phyloP scores from a whole-genome alignment of 1,140 invertebrate genomes.

The Eciton burchellii region DNA sequence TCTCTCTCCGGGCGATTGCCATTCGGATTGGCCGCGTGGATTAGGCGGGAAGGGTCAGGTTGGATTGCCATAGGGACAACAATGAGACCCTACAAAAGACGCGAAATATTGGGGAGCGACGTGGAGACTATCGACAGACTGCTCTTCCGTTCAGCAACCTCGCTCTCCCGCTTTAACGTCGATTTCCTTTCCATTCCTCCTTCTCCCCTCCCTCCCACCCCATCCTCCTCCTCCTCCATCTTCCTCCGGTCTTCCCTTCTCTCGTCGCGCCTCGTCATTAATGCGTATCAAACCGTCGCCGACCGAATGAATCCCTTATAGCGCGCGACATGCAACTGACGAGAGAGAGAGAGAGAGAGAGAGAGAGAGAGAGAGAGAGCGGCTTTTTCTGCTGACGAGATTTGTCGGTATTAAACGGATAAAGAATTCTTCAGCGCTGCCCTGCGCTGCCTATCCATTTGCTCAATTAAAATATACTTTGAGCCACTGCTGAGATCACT shows the following conservation, averaged over 20 bases:
- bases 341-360: neutral
- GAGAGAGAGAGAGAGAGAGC: slow-evolving; percentile 17
- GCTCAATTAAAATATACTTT: no score
- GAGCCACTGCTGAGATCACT: no score
- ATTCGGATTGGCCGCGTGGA: slow-evolving; percentile 77
- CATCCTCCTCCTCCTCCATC: neutral
- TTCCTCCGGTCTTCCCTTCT: slow-evolving; percentile 32
- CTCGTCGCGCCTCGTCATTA: slow-evolving; percentile 48
- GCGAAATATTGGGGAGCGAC: slow-evolving; percentile 63
- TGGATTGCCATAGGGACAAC: slow-evolving; percentile 74
- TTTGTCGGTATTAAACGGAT: neutral
- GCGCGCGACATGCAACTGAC: slow-evolving; percentile 48
- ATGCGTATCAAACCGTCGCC: slow-evolving; percentile 61
- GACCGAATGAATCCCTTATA: slow-evolving; percentile 35
- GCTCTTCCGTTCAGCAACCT: slow-evolving; percentile 49
- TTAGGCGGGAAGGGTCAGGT: slow-evolving; percentile 81
- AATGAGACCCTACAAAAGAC: slow-evolving; percentile 61
- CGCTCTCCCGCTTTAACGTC: slow-evolving; percentile 22
- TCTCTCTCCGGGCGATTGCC: slow-evolving; percentile 74
- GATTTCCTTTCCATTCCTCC: slow-evolving; percentile 20
- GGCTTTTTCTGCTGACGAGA: slow-evolving; percentile 29
- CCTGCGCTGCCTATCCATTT: no score
- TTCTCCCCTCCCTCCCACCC: slow-evolving; percentile 22
- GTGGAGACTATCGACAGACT: slow-evolving; percentile 68
- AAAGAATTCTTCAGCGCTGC: no score